phyloP scores from a whole-genome alignment of 2,797 vertebrate species.

The Schizopygopsis pylzovi region DNA sequence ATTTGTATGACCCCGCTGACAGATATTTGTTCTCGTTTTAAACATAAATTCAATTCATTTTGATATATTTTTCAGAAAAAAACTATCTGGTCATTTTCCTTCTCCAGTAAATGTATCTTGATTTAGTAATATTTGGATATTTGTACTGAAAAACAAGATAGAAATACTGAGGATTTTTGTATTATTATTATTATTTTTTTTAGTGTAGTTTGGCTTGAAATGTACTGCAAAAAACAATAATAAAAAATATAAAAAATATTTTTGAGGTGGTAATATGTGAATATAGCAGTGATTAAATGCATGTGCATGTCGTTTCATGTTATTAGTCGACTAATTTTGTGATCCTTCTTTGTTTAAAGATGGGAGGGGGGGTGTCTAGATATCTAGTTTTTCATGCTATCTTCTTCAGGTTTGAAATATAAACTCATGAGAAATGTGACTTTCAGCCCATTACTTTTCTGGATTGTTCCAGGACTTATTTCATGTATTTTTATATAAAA shows the following conservation, averaged over 20 bases:
- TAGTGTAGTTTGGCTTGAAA: neutral
- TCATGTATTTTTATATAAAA: no score
- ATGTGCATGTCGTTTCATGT: neutral
- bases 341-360: neutral
- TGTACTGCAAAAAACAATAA: no score
- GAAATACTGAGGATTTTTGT: no score
- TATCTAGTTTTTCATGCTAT: no score
- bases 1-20: neutral
- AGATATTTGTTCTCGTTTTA: neutral
- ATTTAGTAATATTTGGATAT: neutral
- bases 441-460: no score
- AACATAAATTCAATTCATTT: neutral
- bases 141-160: neutral
- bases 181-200: no score
- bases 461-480: no score
- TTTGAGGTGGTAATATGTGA: neutral
- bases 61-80: neutral
- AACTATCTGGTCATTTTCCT: neutral
- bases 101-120: neutral
- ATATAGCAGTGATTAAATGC: neutral
- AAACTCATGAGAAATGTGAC: no score
- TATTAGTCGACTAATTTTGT: neutral
- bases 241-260: no score
- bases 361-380: no score
- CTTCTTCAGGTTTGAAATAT: no score